A percentile compares a stretch with the other conserved stretches of the same genome.
Evolutionary conservation across 1,140 invertebrate species (phyloP).

Genomic region (Hycleus phaleratus): DNA sequence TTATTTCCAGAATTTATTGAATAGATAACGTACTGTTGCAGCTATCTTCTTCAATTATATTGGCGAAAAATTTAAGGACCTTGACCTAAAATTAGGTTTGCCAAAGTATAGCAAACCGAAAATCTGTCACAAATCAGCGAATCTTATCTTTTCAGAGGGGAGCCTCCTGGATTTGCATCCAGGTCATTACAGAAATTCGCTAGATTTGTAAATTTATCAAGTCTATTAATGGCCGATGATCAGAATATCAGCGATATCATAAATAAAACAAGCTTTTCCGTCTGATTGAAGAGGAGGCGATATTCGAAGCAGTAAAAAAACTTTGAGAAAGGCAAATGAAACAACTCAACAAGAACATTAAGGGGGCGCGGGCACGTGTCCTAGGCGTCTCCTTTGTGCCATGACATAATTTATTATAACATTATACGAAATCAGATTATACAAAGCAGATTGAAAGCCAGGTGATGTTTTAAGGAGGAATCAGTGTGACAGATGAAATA

Average conservation of each 20-base stretch:
- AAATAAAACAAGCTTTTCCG: neutral
- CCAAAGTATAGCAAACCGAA: too few species aligned
- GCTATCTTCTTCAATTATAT: too few species aligned
- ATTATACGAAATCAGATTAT: slow-evolving; percentile 17
- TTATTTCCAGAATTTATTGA: too few species aligned
- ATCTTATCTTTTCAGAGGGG: too few species aligned
- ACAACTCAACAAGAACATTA: slow-evolving; percentile 4
- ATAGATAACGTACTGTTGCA: too few species aligned
- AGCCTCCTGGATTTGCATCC: too few species aligned
- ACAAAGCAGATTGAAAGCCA: slow-evolving; percentile 8
- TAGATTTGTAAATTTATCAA: neutral
- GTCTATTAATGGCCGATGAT: neutral
- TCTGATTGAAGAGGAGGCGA: too few species aligned
- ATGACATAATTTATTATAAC: slow-evolving; percentile 17
- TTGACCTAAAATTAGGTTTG: too few species aligned
- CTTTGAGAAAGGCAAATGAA: slow-evolving; percentile 2
- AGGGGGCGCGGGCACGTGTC: slow-evolving; percentile 12
- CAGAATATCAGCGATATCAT: neutral
- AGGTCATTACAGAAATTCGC: neutral
- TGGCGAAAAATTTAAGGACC: too few species aligned
- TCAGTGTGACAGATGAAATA: slow-evolving; percentile 2
- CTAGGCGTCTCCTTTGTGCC: slow-evolving; percentile 1
- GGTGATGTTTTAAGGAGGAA: slow-evolving; percentile 9
- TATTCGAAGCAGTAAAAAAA: neutral
- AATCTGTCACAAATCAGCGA: too few species aligned